These are phyloP conservation scores for Cotesia vestalis DNA, from an alignment of 1,140 invertebrate genomes.

Conservation along the genomic window DNA sequence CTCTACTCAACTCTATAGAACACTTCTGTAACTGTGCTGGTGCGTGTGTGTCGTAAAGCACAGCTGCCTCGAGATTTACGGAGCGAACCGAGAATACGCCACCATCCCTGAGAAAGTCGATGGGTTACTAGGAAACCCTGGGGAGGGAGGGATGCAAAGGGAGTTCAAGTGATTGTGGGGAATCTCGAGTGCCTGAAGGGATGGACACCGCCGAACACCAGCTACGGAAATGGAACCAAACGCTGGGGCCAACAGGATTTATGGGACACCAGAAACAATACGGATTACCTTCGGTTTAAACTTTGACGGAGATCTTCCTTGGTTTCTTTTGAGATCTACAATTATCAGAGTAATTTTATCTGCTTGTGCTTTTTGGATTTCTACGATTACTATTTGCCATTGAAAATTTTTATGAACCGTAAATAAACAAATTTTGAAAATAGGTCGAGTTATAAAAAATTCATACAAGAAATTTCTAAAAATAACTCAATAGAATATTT, in stretches of 20 bases:
- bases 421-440: too few relatives aligned
- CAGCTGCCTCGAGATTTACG: conserved; percentile 56
- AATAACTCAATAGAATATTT: too few relatives aligned
- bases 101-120: conserved; percentile 41
- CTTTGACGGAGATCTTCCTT: background rate
- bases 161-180: conserved; percentile 23
- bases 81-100: conserved; percentile 18
- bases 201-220: conserved; percentile 27
- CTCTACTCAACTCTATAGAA: background rate
- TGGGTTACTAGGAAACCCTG: conserved; percentile 8
- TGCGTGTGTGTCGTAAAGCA: conserved; percentile 48
- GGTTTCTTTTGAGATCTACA: too few relatives aligned
- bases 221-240: conserved; percentile 18
- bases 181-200: conserved; percentile 42
- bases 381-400: too few relatives aligned
- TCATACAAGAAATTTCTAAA: too few relatives aligned
- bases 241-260: conserved; percentile 23
- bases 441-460: too few relatives aligned
- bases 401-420: too few relatives aligned
- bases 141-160: conserved; percentile 7
- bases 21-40: too few relatives aligned
- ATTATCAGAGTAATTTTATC: too few relatives aligned
- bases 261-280: conserved; percentile 54
- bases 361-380: too few relatives aligned
- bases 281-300: conserved; percentile 50